Evolutionary conservation across 2,113 vertebrate genomes (phyloP).

Genomic region (Cebus imitator): DNA sequence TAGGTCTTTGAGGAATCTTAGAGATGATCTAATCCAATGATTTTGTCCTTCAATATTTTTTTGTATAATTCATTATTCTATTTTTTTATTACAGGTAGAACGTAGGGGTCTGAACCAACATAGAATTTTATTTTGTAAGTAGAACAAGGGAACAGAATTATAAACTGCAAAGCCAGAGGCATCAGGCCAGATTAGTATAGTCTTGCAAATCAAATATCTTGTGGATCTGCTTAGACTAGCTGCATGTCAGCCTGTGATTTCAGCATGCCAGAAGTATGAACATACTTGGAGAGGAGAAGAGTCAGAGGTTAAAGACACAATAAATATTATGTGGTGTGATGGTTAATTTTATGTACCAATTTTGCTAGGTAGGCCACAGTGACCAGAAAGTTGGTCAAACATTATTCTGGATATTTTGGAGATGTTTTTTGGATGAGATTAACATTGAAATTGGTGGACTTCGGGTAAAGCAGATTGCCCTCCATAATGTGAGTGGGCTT

Average conservation of each 20-base stretch:
- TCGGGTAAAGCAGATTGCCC: background rate
- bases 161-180: background rate
- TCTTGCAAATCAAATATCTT: background rate
- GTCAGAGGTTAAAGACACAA: background rate
- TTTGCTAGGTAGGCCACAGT: background rate
- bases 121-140: slow-evolving; percentile 1
- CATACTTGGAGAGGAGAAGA: background rate
- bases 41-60: background rate
- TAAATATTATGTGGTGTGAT: background rate
- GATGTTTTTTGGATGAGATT: background rate
- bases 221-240: background rate
- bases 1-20: background rate
- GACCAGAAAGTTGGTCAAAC: background rate
- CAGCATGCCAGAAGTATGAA: background rate
- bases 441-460: background rate
- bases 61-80: background rate
- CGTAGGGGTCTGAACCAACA: background rate
- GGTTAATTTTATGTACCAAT: background rate
- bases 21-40: background rate
- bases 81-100: background rate
- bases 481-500: background rate
- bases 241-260: background rate
- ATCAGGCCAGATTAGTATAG: background rate
- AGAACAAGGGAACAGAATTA: background rate
- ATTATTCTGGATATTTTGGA: slow-evolving; percentile 2